Evolutionary conservation across 2,888 invertebrate species (phyloP), one percentile per base, ranked within the genome.

Genomic region (Ormyrus thymus): DNA sequence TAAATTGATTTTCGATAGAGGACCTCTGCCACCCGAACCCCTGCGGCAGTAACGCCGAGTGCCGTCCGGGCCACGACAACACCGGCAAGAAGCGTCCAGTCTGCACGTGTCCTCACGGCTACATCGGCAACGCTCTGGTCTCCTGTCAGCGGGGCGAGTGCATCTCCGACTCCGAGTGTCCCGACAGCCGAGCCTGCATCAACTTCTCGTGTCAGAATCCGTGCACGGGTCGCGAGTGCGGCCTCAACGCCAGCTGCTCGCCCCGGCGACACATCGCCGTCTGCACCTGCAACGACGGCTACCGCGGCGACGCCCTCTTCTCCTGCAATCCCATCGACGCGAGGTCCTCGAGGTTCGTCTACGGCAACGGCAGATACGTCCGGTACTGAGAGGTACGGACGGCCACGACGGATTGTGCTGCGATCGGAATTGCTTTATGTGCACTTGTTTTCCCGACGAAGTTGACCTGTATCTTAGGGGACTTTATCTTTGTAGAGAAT

Each of bases 21-120:
- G 97, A 97, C 86, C 92, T 97, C 5, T 97, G 97, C 87, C 93
- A 93, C 83, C 97, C 96, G 0, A 97, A 96, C 91, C 97, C 96
- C n/a, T 97, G 97, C 84, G 97, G 97, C 58, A 90, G 91, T 11
- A 94, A 95, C 86, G 95, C 95, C 1, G 92, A 94, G 80, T 97
- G 97, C 86, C 93, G 94, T 15, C 96, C 97, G 0, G 97, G 97
- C 4, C 94, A 95, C 87, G 97, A 97, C 89, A 94, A 94, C 80
- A 93, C 94, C 7, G 95, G 95, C 61, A 93, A 94, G 74, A 96
- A 97, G 86, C 92, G 97, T 6, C 96, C 97, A 7, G 96, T 97
- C 62, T 97, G 97, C 88, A 96, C 95, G 9, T 97, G 97, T 86
- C 93, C 94, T 11, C 90, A 93, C 5, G 96, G 96, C 62, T 95